These are phyloP conservation scores for Epizoanthus illoricatus DNA, from an alignment of 92 coral and sea anemone species.

Conservation along the genomic window DNA sequence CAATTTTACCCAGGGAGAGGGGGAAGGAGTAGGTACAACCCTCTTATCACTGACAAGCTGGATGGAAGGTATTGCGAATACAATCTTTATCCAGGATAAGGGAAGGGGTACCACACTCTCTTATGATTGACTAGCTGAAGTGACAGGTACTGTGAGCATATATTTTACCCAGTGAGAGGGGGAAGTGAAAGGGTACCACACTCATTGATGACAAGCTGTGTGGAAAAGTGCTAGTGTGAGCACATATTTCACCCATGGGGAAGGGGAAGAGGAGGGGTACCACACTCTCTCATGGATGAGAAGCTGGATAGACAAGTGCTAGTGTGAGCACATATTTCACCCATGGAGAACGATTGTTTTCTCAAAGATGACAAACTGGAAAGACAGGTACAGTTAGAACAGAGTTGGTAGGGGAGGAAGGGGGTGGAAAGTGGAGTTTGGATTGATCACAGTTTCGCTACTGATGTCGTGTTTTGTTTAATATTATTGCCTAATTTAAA, in stretches of 20 bases:
- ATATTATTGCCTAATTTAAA: not conserved
- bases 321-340: too few species aligned
- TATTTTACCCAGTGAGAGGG: not conserved
- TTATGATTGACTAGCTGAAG: not conserved
- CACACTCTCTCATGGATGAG: slow-evolving; percentile 66
- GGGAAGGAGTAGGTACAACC: not conserved
- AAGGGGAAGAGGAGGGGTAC: too few species aligned
- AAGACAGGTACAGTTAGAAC: not conserved
- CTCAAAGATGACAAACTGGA: not conserved
- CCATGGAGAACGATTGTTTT: too few species aligned
- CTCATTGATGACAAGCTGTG: too few species aligned
- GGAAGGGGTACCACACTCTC: slow-evolving; percentile 20
- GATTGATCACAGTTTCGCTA: too few species aligned
- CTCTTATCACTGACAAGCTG: too few species aligned
- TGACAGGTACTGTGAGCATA: not conserved
- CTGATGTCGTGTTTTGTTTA: too few species aligned
- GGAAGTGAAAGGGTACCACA: too few species aligned
- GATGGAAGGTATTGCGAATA: not conserved
- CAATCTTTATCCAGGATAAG: too few species aligned
- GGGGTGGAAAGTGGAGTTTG: too few species aligned
- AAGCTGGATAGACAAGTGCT: slow-evolving; percentile 61
- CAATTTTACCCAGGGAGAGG: not conserved
- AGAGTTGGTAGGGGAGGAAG: too few species aligned
- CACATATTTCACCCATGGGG: too few species aligned
- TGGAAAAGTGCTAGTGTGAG: not conserved